A percentile compares a stretch with the other conserved stretches of the same genome.
Evolutionary conservation across 2,888 invertebrate species (phyloP).

Genomic region (Lordiphosa andalusiaca): DNA sequence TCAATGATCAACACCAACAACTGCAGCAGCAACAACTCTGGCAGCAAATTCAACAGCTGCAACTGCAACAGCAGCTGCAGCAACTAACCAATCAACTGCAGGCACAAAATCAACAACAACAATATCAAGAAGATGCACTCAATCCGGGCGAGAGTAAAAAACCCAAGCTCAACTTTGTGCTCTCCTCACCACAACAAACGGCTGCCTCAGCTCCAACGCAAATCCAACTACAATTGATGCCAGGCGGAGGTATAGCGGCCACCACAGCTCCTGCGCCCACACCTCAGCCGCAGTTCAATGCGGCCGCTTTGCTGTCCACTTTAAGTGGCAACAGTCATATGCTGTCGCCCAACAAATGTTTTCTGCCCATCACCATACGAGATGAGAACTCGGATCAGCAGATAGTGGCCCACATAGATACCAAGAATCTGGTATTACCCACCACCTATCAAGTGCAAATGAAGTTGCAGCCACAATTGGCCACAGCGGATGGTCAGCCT

Average conservation of each 20-base stretch:
- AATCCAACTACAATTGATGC: no score
- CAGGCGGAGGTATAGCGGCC: background rate
- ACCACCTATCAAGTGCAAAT: slow-evolving; percentile 80
- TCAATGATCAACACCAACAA: slow-evolving; percentile 63
- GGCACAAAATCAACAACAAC: slow-evolving; percentile 14
- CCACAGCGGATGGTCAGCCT: slow-evolving; percentile 80
- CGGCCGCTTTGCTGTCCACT: slow-evolving; percentile 51
- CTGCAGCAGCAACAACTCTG: slow-evolving; percentile 44
- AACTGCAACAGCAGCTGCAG: slow-evolving; percentile 40
- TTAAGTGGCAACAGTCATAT: slow-evolving; percentile 53
- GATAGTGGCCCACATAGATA: slow-evolving; percentile 80
- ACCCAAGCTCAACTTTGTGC: slow-evolving; percentile 79
- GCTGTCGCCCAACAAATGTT: slow-evolving; percentile 78
- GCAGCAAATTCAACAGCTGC: slow-evolving; percentile 61
- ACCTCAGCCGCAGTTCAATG: slow-evolving; percentile 59
- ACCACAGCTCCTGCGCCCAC: slow-evolving; percentile 1
- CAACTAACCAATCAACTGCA: slow-evolving; percentile 37
- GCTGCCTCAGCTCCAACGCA: slow-evolving; percentile 32
- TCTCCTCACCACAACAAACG: slow-evolving; percentile 64
- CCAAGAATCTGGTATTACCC: slow-evolving; percentile 79
- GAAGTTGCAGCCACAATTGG: slow-evolving; percentile 80
- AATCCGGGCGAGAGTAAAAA: slow-evolving; percentile 74
- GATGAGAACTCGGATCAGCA: slow-evolving; percentile 80
- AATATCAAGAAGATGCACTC: slow-evolving; percentile 33
- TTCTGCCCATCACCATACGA: slow-evolving; percentile 79